These are phyloP conservation scores for Reinhardtius hippoglossoides DNA, from an alignment of 2,113 vertebrate species.

Conservation along the genomic window DNA sequence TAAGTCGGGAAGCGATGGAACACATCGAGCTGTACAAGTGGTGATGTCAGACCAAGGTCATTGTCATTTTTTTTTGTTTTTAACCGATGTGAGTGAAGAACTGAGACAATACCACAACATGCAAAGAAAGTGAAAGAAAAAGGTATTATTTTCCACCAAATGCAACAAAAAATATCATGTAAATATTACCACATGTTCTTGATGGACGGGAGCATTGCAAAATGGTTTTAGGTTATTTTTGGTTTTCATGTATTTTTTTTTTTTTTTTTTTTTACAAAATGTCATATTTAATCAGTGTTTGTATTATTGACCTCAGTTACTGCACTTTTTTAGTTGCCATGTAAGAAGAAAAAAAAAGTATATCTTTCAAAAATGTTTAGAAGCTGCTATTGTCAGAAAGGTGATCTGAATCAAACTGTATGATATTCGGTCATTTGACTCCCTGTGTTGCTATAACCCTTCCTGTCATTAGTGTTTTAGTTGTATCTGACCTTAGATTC, in stretches of 20 bases:
- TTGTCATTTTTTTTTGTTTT: conserved; percentile 8
- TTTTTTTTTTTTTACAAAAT: conserved; percentile 76
- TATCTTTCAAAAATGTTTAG: conserved; percentile 79
- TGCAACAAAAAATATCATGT: conserved; percentile 56
- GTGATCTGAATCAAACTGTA: conserved; percentile 74
- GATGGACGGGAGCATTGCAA: conserved; percentile 38
- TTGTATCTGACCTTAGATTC: conserved; percentile 27
- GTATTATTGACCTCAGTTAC: conserved; percentile 90
- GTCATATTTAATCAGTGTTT: conserved; percentile 87
- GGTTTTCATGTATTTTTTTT: conserved; percentile 72
- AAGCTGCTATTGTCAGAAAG: conserved; percentile 89
- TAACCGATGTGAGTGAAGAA: conserved; percentile 25
- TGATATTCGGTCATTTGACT: conserved; percentile 64
- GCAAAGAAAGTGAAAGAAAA: conserved; percentile 34
- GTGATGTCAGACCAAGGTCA: conserved; percentile 27
- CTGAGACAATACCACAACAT: conserved; percentile 36
- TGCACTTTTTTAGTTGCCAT: conserved; percentile 88
- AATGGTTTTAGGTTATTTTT: conserved; percentile 22
- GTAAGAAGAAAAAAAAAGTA: conserved; percentile 71
- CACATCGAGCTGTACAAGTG: conserved; percentile 7
- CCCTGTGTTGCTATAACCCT: conserved; percentile 72
- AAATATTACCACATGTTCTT: conserved; percentile 64
- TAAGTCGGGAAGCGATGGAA: conserved; percentile 6
- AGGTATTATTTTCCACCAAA: conserved; percentile 65
- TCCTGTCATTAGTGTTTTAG: conserved; percentile 63